Percentiles rank a stretch among this genome's conserved stretches.
These are phyloP conservation scores for Sussaba pulchella DNA, from an alignment of 2,888 invertebrate genomes.

Conservation along the genomic window DNA sequence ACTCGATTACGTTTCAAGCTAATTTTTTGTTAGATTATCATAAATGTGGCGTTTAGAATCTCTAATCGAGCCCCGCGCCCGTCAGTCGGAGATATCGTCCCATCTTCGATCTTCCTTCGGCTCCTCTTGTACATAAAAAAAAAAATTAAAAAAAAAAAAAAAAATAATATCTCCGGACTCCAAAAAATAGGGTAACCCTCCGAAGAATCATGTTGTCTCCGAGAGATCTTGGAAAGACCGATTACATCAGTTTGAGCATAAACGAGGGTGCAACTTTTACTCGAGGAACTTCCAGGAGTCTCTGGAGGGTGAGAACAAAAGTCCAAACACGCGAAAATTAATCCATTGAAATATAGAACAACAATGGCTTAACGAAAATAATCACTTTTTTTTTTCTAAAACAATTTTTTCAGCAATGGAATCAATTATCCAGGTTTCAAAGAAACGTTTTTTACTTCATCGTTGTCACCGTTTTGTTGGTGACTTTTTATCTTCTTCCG, in stretches of 20 bases:
- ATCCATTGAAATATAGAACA: too few species aligned
- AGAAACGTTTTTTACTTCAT: constrained; percentile 90
- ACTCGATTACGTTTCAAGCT: neutral
- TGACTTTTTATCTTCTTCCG: constrained; percentile 87
- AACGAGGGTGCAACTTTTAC: constrained; percentile 75
- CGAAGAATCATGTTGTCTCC: constrained; percentile 77
- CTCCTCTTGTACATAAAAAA: neutral
- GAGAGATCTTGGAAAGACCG: constrained; percentile 76
- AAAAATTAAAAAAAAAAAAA: neutral
- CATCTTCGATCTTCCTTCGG: neutral
- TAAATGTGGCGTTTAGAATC: constrained; percentile 34
- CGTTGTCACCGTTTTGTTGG: constrained; percentile 86
- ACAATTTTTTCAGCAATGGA: constrained; percentile 90
- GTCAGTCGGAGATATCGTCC: neutral
- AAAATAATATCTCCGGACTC: neutral
- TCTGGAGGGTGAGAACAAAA: constrained; percentile 82
- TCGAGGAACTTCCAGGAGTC: constrained; percentile 79
- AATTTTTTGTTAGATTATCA: neutral
- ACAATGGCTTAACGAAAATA: neutral
- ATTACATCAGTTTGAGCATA: constrained; percentile 82
- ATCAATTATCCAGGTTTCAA: constrained; percentile 93
- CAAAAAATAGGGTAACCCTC: neutral
- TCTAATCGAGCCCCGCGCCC: neutral
- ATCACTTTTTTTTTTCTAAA: neutral
- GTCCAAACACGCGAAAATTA: neutral